Conservation (phyloP, 92 coral and sea anemone genomes). For the Diadumene lineata region DNA sequence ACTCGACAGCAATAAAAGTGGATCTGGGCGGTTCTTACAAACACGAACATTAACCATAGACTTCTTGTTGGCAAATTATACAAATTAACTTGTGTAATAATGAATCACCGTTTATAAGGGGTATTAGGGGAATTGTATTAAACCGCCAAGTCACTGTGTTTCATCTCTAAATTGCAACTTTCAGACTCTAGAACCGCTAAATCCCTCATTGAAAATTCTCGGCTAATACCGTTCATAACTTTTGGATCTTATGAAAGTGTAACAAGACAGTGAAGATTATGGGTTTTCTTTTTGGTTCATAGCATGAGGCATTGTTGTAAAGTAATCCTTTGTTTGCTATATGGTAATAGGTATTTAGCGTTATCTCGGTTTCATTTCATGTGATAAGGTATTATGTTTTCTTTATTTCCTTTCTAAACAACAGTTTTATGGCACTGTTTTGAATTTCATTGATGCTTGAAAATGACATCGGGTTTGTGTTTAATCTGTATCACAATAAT, state of each 20-base stretch:
- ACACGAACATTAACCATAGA: not conserved
- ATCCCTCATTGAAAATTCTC: too few relatives aligned
- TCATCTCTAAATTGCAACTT: too few relatives aligned
- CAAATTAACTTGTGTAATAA: not conserved
- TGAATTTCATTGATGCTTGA: slow-evolving; percentile 8
- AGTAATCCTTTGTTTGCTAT: slow-evolving; percentile 1
- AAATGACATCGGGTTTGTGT: not conserved
- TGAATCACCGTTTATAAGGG: too few relatives aligned
- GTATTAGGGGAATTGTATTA: too few relatives aligned
- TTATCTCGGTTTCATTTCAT: not conserved
- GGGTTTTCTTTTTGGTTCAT: not conserved
- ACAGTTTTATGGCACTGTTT: not conserved
- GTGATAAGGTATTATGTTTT: not conserved
- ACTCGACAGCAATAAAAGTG: too few relatives aligned
- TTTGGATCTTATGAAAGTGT: too few relatives aligned
- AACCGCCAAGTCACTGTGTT: too few relatives aligned
- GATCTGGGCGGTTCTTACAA: slow-evolving; percentile 18
- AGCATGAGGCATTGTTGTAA: not conserved
- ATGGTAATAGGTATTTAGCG: not conserved
- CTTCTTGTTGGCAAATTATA: not conserved
- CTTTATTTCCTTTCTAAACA: not conserved
- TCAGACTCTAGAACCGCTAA: too few relatives aligned
- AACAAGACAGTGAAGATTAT: too few relatives aligned
- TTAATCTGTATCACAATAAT: not conserved
- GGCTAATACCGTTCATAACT: too few relatives aligned